phyloP scores from a whole-genome alignment of 2,888 invertebrate genomes.

The Patella depressa region DNA sequence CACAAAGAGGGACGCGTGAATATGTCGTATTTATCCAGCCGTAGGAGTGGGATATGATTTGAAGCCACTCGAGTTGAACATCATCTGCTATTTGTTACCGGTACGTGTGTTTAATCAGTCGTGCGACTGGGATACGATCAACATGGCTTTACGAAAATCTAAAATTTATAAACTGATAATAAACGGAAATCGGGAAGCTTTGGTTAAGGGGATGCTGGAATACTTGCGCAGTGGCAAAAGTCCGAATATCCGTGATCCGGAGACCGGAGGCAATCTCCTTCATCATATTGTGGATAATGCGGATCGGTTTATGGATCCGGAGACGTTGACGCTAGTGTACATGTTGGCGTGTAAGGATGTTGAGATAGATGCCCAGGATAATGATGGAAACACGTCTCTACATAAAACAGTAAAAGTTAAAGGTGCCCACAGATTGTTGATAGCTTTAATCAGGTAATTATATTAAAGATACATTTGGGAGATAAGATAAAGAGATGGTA shows the following conservation, averaged over 20 bases:
- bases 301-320: slow-evolving; percentile 54
- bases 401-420: slow-evolving; percentile 56
- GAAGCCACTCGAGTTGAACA: no score
- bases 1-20: no score
- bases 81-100: no score
- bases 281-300: slow-evolving; percentile 57
- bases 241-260: slow-evolving; percentile 55
- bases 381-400: slow-evolving; percentile 55
- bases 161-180: slow-evolving; percentile 72
- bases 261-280: slow-evolving; percentile 55
- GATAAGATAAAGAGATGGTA: no score
- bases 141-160: slow-evolving; percentile 54
- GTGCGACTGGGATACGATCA: no score
- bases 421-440: slow-evolving; percentile 56
- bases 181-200: slow-evolving; percentile 48
- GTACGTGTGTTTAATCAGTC: no score
- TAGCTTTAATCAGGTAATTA: slow-evolving; percentile 60
- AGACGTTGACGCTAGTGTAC: slow-evolving; percentile 58
- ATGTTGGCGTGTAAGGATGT: slow-evolving; percentile 61
- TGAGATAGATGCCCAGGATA: slow-evolving; percentile 58
- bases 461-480: no score
- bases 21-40: no score
- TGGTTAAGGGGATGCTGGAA: slow-evolving; percentile 51
- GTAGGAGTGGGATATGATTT: no score
- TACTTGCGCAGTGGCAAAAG: slow-evolving; percentile 58